These are phyloP conservation scores for Poecilia velifera DNA, from an alignment of 2,797 vertebrate species.

Conservation along the genomic window DNA sequence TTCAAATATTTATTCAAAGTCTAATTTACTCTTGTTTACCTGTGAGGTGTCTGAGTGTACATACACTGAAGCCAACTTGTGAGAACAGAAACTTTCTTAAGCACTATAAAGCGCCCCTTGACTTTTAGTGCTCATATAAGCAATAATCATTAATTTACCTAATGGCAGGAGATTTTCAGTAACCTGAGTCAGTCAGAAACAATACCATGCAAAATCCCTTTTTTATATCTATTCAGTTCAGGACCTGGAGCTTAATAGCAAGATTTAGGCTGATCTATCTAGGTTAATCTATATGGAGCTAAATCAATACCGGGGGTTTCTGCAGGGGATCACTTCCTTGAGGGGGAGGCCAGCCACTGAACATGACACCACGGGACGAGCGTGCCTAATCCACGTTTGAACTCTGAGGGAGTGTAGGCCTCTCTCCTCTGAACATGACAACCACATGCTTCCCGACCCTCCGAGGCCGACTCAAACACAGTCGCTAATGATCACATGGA, in stretches of 20 bases:
- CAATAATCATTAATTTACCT: slow-evolving; percentile 61
- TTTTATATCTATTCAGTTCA: slow-evolving; percentile 41
- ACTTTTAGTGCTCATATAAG: slow-evolving; percentile 44
- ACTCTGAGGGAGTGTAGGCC: slow-evolving; percentile 72
- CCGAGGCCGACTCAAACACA: slow-evolving; percentile 31
- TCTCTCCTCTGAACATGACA: slow-evolving; percentile 66
- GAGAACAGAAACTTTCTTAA: slow-evolving; percentile 34
- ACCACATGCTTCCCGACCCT: slow-evolving; percentile 48
- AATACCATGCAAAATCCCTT: slow-evolving; percentile 63
- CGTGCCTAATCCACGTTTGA: slow-evolving; percentile 79
- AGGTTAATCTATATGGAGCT: slow-evolving; percentile 65
- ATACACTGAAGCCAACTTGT: slow-evolving; percentile 19
- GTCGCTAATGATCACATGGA: slow-evolving; percentile 40
- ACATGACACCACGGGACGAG: slow-evolving; percentile 77
- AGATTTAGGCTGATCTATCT: slow-evolving; percentile 51
- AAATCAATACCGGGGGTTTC: slow-evolving; percentile 68
- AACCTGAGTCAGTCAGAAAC: slow-evolving; percentile 52
- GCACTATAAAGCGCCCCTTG: slow-evolving; percentile 19
- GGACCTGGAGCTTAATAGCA: slow-evolving; percentile 51
- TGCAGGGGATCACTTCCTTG: slow-evolving; percentile 69
- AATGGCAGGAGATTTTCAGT: slow-evolving; percentile 64
- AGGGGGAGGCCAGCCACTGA: slow-evolving; percentile 65
- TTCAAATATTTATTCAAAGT: neutral
- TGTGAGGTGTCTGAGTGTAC: neutral
- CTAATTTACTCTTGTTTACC: neutral